Evolutionary conservation across 2,888 invertebrate genomes (phyloP).

Genomic region (Cheilosia variabilis): DNA sequence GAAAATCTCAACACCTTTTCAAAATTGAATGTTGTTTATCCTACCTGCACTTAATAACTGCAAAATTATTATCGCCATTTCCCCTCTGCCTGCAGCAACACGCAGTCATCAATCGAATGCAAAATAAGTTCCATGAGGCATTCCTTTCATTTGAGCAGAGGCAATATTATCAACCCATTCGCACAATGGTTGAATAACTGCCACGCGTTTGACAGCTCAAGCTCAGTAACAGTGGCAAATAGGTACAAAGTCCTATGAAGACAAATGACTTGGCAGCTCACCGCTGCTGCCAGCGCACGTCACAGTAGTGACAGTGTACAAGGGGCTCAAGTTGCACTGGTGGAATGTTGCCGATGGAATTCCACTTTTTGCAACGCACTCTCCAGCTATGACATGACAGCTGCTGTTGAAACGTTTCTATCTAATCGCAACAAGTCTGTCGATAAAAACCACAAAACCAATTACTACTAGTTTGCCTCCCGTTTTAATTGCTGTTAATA

Average conservation of each 20-base stretch:
- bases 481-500: conserved; percentile 61
- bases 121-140: background rate
- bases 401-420: background rate
- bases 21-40: background rate
- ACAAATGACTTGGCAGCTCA: conserved; percentile 45
- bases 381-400: background rate
- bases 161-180: background rate
- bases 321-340: background rate
- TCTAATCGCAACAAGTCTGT: conserved; percentile 49
- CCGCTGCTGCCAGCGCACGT: conserved; percentile 21
- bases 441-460: conserved; percentile 26
- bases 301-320: conserved; percentile 40
- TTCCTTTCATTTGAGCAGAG: background rate
- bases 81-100: background rate
- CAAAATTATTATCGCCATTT: background rate
- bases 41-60: background rate
- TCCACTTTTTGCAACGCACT: conserved; percentile 8
- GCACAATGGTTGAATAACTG: conserved; percentile 50
- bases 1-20: conserved; percentile 2
- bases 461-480: conserved; percentile 62
- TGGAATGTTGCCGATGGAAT: conserved; percentile 48
- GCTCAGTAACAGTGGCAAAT: conserved; percentile 22
- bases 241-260: conserved; percentile 50
- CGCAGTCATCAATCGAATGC: background rate
- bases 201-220: conserved; percentile 55